A percentile compares a stretch with the other conserved stretches of the same genome.
These are phyloP conservation scores for Agapetus fuscipes DNA, from an alignment of 2,888 invertebrate genomes.

Conservation along the genomic window DNA sequence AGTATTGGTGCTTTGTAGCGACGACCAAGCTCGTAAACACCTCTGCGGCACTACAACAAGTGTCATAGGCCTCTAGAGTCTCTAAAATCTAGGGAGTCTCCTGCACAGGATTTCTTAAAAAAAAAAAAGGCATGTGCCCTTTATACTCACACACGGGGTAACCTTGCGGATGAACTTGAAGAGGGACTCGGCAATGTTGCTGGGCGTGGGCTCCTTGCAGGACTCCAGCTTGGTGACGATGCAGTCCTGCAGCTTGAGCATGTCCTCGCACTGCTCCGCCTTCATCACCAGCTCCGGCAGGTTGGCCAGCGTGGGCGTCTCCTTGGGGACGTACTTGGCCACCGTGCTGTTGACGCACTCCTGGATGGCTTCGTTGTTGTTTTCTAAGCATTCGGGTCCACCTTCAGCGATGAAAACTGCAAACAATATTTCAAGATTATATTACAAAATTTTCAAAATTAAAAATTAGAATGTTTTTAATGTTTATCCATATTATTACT, in stretches of 20 bases:
- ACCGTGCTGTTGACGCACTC: slow-evolving; percentile 56
- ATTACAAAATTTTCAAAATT: not conserved
- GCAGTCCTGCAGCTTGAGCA: slow-evolving; percentile 46
- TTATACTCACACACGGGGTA: slow-evolving; percentile 52
- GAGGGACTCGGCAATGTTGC: slow-evolving; percentile 68
- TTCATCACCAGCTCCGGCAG: slow-evolving; percentile 53
- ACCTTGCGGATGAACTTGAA: slow-evolving; percentile 60
- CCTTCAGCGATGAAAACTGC: slow-evolving; percentile 71
- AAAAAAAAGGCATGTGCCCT: too few relatives aligned
- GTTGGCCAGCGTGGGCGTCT: slow-evolving; percentile 35
- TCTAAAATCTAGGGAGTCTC: too few relatives aligned
- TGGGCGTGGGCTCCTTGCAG: slow-evolving; percentile 66
- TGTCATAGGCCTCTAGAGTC: too few relatives aligned
- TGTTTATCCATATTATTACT: too few relatives aligned
- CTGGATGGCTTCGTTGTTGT: slow-evolving; percentile 49
- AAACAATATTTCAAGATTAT: not conserved
- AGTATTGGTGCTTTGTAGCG: too few relatives aligned
- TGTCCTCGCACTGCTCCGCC: slow-evolving; percentile 40
- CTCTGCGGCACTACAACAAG: too few relatives aligned
- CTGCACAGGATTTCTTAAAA: too few relatives aligned
- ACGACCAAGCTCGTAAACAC: too few relatives aligned
- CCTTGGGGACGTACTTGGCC: slow-evolving; percentile 38
- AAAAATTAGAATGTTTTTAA: not conserved
- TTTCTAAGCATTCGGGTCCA: slow-evolving; percentile 64
- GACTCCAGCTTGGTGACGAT: slow-evolving; percentile 51